Evolutionary conservation across 1,140 invertebrate genomes (phyloP).

Genomic region (Acromyrmex heyeri): DNA sequence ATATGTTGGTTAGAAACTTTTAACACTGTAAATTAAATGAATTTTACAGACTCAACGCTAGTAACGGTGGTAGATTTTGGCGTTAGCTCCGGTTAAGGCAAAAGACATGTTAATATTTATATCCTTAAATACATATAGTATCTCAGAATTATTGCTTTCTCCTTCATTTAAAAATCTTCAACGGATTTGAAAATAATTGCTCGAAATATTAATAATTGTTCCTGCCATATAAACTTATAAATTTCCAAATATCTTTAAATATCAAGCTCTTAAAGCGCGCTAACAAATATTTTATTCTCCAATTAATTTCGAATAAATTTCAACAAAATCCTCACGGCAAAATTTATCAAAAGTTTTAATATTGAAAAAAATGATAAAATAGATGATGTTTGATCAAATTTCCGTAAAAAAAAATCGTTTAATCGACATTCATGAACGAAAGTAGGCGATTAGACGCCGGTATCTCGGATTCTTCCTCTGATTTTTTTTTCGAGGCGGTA

Average conservation of each 20-base stretch:
- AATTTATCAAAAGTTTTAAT: background rate
- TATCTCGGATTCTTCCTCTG: background rate
- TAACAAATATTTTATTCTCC: background rate
- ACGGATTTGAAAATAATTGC: background rate
- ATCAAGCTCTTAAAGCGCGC: background rate
- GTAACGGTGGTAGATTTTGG: no score
- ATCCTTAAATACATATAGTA: background rate
- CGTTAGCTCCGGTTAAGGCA: background rate
- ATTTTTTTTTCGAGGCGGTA: background rate
- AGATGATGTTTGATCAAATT: background rate
- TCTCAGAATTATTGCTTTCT: background rate
- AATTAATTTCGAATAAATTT: background rate
- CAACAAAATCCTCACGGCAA: background rate
- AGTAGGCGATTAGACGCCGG: conserved; percentile 4
- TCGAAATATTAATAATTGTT: background rate
- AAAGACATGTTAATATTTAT: background rate
- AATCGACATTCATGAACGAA: background rate
- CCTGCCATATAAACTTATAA: background rate
- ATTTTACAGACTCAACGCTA: no score
- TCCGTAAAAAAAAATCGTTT: background rate
- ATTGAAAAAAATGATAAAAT: no score
- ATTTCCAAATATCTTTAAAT: background rate
- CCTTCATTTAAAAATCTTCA: background rate
- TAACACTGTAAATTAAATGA: no score
- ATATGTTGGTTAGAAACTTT: no score